Conservation (phyloP, 2,888 invertebrate species). For the Bursaphelenchus okinawaensis region DNA sequence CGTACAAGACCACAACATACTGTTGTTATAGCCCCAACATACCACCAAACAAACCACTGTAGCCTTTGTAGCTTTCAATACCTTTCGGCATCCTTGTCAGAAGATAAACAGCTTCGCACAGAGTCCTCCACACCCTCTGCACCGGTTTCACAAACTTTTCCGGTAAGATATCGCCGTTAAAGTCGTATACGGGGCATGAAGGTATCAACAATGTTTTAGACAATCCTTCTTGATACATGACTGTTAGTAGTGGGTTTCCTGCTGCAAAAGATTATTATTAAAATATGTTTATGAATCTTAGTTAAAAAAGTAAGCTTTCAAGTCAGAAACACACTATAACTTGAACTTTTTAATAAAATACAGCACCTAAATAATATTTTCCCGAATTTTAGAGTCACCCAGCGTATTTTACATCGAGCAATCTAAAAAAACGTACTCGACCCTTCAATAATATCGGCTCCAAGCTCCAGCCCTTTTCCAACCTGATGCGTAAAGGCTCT, state of each 20-base stretch:
- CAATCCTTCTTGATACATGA: neutral
- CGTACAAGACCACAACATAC: no score
- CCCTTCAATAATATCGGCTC: constrained; percentile 96
- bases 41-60: no score
- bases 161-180: neutral
- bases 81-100: neutral
- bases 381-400: no score
- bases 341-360: no score
- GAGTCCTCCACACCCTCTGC: neutral
- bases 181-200: neutral
- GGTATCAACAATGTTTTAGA: neutral
- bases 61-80: no score
- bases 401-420: no score
- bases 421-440: constrained; percentile 62
- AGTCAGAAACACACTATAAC: no score
- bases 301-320: no score
- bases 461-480: constrained; percentile 69
- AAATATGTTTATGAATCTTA: no score
- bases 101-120: neutral
- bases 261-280: no score
- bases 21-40: no score
- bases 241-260: neutral
- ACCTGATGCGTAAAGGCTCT: constrained; percentile 84
- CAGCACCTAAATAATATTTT: no score
- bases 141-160: neutral